Evolutionary conservation across 1,140 invertebrate species (phyloP).

Genomic region (Drosophila neocordata): DNA sequence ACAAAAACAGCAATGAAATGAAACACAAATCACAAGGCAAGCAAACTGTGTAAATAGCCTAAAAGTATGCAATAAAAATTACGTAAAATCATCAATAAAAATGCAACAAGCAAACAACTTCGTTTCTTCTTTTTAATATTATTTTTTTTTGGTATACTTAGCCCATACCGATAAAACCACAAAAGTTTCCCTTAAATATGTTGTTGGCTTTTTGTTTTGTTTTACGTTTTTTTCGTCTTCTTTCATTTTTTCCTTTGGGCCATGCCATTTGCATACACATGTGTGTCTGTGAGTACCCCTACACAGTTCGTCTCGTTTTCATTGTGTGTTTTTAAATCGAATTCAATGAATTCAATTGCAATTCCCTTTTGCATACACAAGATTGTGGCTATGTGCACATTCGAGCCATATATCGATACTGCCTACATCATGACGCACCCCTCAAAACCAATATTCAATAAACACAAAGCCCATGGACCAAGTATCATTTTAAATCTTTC

Average conservation of each 20-base stretch:
- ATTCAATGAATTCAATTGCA: conserved; percentile 79
- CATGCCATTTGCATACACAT: conserved; percentile 20
- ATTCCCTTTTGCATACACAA: conserved; percentile 73
- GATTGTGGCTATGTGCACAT: conserved; percentile 65
- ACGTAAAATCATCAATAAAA: conserved; percentile 68
- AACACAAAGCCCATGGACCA: conserved; percentile 15
- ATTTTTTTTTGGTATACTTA: neutral
- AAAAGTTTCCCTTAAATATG: conserved; percentile 67
- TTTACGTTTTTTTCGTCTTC: conserved; percentile 23
- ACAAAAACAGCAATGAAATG: conserved; percentile 1
- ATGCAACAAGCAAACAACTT: conserved; percentile 33
- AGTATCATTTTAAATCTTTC: conserved; percentile 20
- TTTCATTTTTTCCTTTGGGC: conserved; percentile 19
- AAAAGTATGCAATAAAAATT: conserved; percentile 65
- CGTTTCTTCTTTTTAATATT: neutral
- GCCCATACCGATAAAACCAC: conserved; percentile 29
- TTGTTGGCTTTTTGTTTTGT: conserved; percentile 22
- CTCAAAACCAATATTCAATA: neutral
- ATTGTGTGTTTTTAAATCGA: conserved; percentile 72
- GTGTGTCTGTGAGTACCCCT: neutral
- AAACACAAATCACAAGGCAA: conserved; percentile 34
- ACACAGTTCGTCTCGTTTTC: conserved; percentile 37
- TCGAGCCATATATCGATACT: conserved; percentile 45
- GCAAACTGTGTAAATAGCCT: conserved; percentile 68
- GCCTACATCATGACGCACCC: conserved; percentile 9